Base-by-base conservation (phyloP, 1,140 invertebrate genomes). In the Neodiprion pinetum region DNA sequence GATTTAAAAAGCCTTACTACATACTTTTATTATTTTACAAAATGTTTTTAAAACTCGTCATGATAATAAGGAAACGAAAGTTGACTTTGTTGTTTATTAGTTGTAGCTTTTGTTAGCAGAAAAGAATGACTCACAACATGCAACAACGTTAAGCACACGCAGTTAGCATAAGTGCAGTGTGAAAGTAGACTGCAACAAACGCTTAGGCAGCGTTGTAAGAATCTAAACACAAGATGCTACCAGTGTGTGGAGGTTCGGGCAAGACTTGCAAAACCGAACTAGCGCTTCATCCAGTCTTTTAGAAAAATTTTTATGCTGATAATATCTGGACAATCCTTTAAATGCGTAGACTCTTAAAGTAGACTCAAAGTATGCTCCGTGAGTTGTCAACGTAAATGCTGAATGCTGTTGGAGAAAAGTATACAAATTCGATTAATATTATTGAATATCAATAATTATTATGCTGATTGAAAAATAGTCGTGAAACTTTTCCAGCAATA, bases 21-120 rank as follows among this genome's bases (percentile, higher is more conserved):
- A 17, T 17, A 61, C 53, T 61, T 9, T 17, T 61, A n/a, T 61
- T 61, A 14, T 61, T 61, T 61, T 9, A 12, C 9, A 12, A 61
- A 90, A 86, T 78, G 90, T 88, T 70, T 70, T 90, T 83, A 80
- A 90, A 92, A 76, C 90, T 86, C 0, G 94, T 93, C 61, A 95
- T 91, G 86, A 80, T 94, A 91, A 1, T 91, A 92, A 79, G 91
- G 93, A 74, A 91, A 40, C 28, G 28, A 40, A 40, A 40, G 28
- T 40, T 3, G 28, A 40, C 28, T 40, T 87, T 71, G 86, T 82
- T 72, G 94, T 80, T 21, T 87, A 89, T 12, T 88, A 82, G 75
- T 87, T 88, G 81, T 94, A 94, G 12, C 90, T 80, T 76, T 93
- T 93, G 28, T 92, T 83, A 66, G 88, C 86, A 66, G 86, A 90